Base-by-base conservation (phyloP, 2,888 invertebrate genomes). In the Epinotia brunnichana region DNA sequence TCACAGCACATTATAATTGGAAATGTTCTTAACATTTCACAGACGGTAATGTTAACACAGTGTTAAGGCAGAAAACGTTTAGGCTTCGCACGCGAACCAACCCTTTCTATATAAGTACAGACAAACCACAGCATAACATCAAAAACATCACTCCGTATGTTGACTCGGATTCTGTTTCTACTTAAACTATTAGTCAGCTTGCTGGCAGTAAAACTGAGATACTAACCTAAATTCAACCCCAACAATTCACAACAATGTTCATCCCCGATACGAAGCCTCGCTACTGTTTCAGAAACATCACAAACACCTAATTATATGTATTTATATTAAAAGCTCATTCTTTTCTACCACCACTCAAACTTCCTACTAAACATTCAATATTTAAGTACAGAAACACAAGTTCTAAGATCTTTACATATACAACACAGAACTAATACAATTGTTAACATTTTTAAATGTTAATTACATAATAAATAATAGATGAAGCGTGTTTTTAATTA, bases 21-120 rank as follows among this genome's bases (percentile, higher is more conserved):
- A 88, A 90, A 90, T 86, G 90, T 91, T 89, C 76, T 79, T 73
- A 91, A 91, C 91, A 91, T 85, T 86, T 82, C 83, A 75, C 76
- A 83, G 85, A 87, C 85, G 85, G 84, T 75, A 79, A 76, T 78
- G 77, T 85, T n/a, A 85, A 82, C 84, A 87, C 85, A 87, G 82
- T 81, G 75, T 78, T 87, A 90, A 90, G 90, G 90, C 90, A 87
- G 84, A 85, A 85, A 85, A 83, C 81, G 82, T 82, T 80, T 78
- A 60, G 62, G 68, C 68, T 68, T 68, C 62, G 56, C 72, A 57
- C 68, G 48, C 17, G 29, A 35, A 35, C 35, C 35, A 35, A 35
- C 35, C 54, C 61, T 51, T 19, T 17, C n/a, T 56, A 44, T 41
- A 57, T 17, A 41, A 21, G 39, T 19, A 21, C 3, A 21, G 13